Evolutionary conservation across 2,888 invertebrate species (phyloP).

Genomic region (Onchidella celtica): DNA sequence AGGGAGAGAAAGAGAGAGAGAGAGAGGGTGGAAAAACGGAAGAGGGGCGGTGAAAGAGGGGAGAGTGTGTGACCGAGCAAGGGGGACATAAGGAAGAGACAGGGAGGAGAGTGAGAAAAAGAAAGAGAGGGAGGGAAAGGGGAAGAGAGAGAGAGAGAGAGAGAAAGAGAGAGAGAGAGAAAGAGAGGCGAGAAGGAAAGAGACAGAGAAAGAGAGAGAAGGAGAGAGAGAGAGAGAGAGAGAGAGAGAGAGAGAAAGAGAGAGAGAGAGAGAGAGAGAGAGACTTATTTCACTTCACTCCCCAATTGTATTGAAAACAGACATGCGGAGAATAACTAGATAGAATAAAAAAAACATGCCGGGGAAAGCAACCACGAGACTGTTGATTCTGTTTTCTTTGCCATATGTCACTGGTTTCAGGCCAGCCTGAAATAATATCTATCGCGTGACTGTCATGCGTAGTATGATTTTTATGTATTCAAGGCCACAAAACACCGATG

Average conservation of each 20-base stretch:
- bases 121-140: not conserved
- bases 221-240: conserved; percentile 35
- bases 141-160: not conserved
- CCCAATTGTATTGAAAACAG: too few species aligned
- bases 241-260: conserved; percentile 42
- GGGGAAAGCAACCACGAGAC: too few species aligned
- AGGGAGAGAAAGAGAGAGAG: not conserved
- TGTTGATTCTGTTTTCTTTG: too few species aligned
- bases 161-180: not conserved
- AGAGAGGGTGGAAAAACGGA: not conserved
- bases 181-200: conserved; percentile 10
- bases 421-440: too few species aligned
- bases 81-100: not conserved
- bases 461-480: too few species aligned
- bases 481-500: too few species aligned
- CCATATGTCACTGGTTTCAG: too few species aligned
- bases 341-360: too few species aligned
- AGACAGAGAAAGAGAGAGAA: conserved; percentile 33
- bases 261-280: conserved; percentile 43
- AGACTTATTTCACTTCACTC: too few species aligned
- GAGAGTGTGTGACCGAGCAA: not conserved
- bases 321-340: too few species aligned
- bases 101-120: not conserved
- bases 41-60: not conserved
- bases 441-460: too few species aligned